These are phyloP conservation scores for Ara ararauna DNA, from an alignment of 2,797 vertebrate species.

Conservation along the genomic window DNA sequence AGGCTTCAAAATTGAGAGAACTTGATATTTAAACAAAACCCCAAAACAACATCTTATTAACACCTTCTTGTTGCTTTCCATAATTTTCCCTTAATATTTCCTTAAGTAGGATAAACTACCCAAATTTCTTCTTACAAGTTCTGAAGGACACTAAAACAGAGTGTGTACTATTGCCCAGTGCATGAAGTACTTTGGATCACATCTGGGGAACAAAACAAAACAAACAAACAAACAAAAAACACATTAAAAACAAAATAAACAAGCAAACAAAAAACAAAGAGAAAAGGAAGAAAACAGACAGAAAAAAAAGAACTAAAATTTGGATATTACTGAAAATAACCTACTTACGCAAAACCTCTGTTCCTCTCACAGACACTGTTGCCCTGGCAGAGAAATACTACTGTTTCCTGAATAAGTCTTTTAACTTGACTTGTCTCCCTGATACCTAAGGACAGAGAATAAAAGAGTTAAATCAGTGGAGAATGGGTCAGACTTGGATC, in stretches of 20 bases:
- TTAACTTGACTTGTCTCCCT: not conserved
- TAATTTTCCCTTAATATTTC: not conserved
- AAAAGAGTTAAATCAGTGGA: not conserved
- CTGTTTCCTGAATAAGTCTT: not conserved
- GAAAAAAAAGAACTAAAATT: not conserved
- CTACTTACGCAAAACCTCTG: not conserved
- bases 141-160: not conserved
- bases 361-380: not conserved
- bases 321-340: not conserved
- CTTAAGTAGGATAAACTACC: not conserved
- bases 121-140: not conserved
- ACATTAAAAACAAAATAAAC: not conserved
- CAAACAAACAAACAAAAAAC: not conserved
- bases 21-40: not conserved
- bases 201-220: not conserved
- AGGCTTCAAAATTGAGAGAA: not conserved
- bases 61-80: not conserved
- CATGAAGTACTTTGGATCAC: not conserved
- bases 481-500: not conserved
- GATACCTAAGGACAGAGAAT: not conserved
- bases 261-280: not conserved
- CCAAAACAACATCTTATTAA: not conserved
- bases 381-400: not conserved
- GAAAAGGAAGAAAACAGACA: not conserved
- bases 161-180: too few species aligned